phyloP scores from a whole-genome alignment of 2,797 vertebrate genomes.

The Syngnathus acus region DNA sequence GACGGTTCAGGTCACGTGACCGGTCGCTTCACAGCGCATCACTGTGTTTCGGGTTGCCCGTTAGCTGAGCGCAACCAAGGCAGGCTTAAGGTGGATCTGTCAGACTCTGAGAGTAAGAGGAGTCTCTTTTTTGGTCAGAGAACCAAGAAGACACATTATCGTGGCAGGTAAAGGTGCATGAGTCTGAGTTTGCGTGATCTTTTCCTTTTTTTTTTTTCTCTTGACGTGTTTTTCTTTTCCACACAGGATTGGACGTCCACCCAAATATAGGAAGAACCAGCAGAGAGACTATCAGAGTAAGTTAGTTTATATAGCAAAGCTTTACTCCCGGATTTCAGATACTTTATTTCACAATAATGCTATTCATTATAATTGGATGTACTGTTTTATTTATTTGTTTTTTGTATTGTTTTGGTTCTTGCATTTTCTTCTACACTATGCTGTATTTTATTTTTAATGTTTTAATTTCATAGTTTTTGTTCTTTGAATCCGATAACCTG shows the following conservation, averaged over 20 bases:
- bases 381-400: background rate
- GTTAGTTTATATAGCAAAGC: slow-evolving; percentile 39
- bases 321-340: background rate
- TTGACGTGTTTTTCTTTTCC: background rate
- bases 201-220: slow-evolving; percentile 6
- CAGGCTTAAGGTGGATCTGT: slow-evolving; percentile 83
- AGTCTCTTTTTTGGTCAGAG: slow-evolving; percentile 84
- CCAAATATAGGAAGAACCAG: slow-evolving; percentile 90
- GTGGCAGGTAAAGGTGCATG: slow-evolving; percentile 76
- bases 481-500: too few relatives aligned
- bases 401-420: background rate
- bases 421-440: background rate
- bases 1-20: slow-evolving; percentile 96
- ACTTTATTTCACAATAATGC: background rate
- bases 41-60: slow-evolving; percentile 95
- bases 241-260: slow-evolving; percentile 88
- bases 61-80: slow-evolving; percentile 94
- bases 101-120: slow-evolving; percentile 85
- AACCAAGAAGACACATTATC: slow-evolving; percentile 87
- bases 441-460: background rate
- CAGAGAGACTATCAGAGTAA: slow-evolving; percentile 90
- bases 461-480: background rate
- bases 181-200: background rate
- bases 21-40: slow-evolving; percentile 94
- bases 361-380: background rate